Base-by-base conservation (phyloP, 2,888 invertebrate genomes). In the Cerastis rubricosa region DNA sequence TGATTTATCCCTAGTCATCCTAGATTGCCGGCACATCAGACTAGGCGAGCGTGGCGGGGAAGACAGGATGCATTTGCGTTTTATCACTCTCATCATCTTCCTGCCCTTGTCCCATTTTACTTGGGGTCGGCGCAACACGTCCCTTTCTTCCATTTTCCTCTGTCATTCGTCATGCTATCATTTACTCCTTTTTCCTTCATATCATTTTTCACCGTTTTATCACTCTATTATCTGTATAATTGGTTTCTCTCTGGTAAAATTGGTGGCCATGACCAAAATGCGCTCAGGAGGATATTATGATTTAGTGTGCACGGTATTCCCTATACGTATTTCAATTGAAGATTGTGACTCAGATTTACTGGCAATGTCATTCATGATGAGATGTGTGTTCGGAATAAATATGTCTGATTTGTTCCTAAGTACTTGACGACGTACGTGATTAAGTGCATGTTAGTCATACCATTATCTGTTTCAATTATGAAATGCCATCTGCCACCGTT, bases 311-410 rank as follows among this genome's bases (percentile, higher is more conserved):
- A 65, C 51, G 35, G 25, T 78, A 83, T 83, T 84, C 71, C 51
- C 54, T 51, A 65, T 72, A 71, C 71, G 74, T 86, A 66, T 67
- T 68, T 80, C 69, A 87, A 84, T 79, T 84, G 74, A 79, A 70
- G 22, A 45, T 70, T 77, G 54, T 84, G 87, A 84, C 71, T 86
- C 85, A 84, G 80, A 74, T 74, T 72, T 74, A 70, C 71, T 74
- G 63, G 61, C 80, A 65, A 83, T 86, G 80, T 84, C 87, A 79
- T 86, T 73, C 84, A 57, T 87, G 71, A 84, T 84, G 71, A 40
- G 74, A 57, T 86, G 59, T 78, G 83, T 70, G 85, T 74, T 61
- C 22, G 35, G 87, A 79, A 86, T 84, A 72, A 43, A 69, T 79
- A 79, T 86, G 59, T 73, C 59, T 64, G 73, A 78, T 86, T 74